Base-by-base conservation (phyloP, 2,888 invertebrate species). In the Nomada fucata region DNA sequence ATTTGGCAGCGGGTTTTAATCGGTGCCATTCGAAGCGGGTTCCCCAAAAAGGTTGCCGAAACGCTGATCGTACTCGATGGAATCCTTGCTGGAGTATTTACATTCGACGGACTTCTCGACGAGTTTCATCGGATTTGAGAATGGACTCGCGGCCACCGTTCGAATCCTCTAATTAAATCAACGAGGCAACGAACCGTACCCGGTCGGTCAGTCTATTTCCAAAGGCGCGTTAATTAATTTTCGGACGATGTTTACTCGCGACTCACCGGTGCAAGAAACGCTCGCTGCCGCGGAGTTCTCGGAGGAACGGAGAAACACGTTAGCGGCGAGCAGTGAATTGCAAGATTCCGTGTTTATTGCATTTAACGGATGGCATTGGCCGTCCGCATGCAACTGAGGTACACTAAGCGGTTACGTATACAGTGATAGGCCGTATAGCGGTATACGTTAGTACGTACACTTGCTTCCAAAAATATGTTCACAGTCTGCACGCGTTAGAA, bases 341-440 rank as follows among this genome's bases (percentile, higher is more conserved):
- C 90, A 84, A 87, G 90, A 91, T 91, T 90, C 90, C 91, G 92
- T 92, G 91, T 91, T 91, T 91, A 90, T 89, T 89, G 88, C 89
- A 85, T 91, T 91, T 91, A 91, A 89, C 89, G 87, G 88, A 91
- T 89, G 89, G 88, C 89, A 91, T 89, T 91, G 91, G 87, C 85
- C 87, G 85, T 85, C 88, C 87, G 85, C 91, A 90, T 91, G 90
- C 91, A 91, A 92, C 85, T 79, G 72, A 71, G 82, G 79, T 83
- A 85, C 86, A 88, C 79, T 64, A 85, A 85, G 85, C 76, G 82
- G 68, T 88, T 83, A 82, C 82, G 70, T 61, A 65, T 72, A 75
- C 64, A 83, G 79, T 36, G 77, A 85, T 79, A 80, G 68, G 42
- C 64, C 63, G 72, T 71, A 60, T 71, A 77, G 53, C 73, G 67